Percentiles rank a stretch among this genome's conserved stretches.
Evolutionary conservation across 2,797 vertebrate species (phyloP).

Genomic region (Tympanoctomys barrerae): DNA sequence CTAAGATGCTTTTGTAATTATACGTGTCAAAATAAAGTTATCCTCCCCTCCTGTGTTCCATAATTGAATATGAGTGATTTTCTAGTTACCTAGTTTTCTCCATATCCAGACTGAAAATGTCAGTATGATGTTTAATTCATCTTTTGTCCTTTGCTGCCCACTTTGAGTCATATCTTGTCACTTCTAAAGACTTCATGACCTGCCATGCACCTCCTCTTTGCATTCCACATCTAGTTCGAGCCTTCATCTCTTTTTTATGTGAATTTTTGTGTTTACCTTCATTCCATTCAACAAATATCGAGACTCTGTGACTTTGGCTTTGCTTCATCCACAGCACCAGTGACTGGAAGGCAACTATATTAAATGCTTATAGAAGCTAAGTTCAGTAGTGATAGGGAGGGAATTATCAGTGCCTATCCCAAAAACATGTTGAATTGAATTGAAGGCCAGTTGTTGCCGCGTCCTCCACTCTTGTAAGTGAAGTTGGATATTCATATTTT

Average conservation of each 20-base stretch:
- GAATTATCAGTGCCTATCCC: neutral
- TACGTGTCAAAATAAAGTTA: constrained; percentile 35
- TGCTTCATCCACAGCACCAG: neutral
- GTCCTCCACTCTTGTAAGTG: neutral
- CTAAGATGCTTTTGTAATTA: constrained; percentile 45
- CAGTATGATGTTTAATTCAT: constrained; percentile 47
- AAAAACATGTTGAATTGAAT: neutral
- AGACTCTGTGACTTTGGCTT: neutral
- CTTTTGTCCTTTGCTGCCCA: constrained; percentile 31
- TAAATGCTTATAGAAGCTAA: neutral
- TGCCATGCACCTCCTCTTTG: neutral
- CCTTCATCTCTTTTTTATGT: constrained; percentile 25
- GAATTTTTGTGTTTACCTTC: neutral
- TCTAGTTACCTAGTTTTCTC: neutral
- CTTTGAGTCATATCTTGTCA: neutral
- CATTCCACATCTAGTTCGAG: neutral
- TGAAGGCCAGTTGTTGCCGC: neutral
- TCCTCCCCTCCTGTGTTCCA: constrained; percentile 28
- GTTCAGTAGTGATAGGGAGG: neutral
- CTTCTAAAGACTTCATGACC: neutral
- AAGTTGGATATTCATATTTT: constrained; percentile 34
- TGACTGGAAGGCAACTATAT: constrained; percentile 5
- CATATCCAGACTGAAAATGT: constrained; percentile 37
- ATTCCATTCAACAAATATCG: neutral
- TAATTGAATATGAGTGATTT: constrained; percentile 48